Base-by-base conservation (phyloP, 2,797 vertebrate genomes). In the Rhinella marina region DNA sequence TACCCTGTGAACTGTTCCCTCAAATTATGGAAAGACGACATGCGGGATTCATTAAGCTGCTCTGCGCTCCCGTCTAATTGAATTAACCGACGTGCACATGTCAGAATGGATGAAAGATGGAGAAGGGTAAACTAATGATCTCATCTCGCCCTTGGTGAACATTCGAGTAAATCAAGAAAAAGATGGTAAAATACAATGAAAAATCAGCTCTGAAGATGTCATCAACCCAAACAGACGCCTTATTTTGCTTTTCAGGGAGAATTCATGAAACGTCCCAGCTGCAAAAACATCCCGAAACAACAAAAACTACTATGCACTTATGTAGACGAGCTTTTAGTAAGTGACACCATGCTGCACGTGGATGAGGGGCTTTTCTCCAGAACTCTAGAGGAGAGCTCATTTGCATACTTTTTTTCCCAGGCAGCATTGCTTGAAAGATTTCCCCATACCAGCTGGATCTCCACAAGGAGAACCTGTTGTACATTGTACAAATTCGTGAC, bases 121-220 rank as follows among this genome's bases (percentile, higher is more conserved):
- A 0, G 81, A 92, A 88, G 90, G 92, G 91, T 85, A 91, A 93
- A 86, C 88, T 77, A 82, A 92, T 90, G 50, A 91, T 90, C 88
- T 86, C 90, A 90, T 77, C 50, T 90, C 92, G 90, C 87, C 87
- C 91, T 68, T 64, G 90, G 88, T 87, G 78, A 64, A 82, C 88
- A 87, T 90, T 86, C 73, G 68, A 89, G 88, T 81, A 85, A 52
- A 82, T 90, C 80, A 86, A 50, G 76, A 87, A 89, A 87, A 0
- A 72, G 23, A 56, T 32, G 90, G 48, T 86, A 76, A 72, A 87
- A 86, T 1, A 88, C 57, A 88, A 81, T 81, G 57, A 90, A 66
- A 77, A 82, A 50, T 86, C 41, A 7, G 48, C n/a, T 80, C 81
- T 81, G 50, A 86, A 82, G 86, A 87, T 11, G 14, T 86, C 91